A percentile compares a stretch with the other conserved stretches of the same genome.
Conservation (phyloP, 2,113 vertebrate species). For the Triplophysa tibetana region DNA sequence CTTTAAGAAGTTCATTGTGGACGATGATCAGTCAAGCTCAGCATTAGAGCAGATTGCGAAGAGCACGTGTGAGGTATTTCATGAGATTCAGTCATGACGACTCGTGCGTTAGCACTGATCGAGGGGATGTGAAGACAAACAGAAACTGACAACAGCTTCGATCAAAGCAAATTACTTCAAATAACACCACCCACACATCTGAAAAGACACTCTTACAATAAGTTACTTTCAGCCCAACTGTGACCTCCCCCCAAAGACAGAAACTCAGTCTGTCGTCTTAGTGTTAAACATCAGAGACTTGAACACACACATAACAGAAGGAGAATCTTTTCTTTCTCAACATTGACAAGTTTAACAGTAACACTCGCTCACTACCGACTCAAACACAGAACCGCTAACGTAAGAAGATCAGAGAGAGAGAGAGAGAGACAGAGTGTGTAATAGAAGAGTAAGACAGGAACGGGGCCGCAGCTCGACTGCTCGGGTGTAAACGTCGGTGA, state of each 20-base stretch:
- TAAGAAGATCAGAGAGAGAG: background rate
- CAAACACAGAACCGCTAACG: background rate
- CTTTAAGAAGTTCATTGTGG: background rate
- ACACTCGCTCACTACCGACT: background rate
- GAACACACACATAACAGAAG: background rate
- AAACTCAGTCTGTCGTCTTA: background rate
- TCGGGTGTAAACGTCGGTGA: background rate
- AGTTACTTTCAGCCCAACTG: no score
- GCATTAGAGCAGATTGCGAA: background rate
- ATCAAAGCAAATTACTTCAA: background rate
- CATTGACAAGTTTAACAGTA: background rate
- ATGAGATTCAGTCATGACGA: background rate
- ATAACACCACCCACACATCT: no score
- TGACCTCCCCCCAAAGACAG: no score
- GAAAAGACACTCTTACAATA: no score
- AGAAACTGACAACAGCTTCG: background rate
- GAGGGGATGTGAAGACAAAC: background rate
- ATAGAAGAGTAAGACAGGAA: background rate
- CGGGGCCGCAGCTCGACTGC: background rate
- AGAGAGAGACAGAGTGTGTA: background rate
- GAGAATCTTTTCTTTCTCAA: background rate
- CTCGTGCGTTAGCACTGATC: background rate
- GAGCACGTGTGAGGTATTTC: background rate
- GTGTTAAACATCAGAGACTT: conserved; percentile 1
- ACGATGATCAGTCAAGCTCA: background rate